A percentile compares a stretch with the other conserved stretches of the same genome.
Conservation (phyloP, 2,888 invertebrate genomes). For the Plebejus argus region DNA sequence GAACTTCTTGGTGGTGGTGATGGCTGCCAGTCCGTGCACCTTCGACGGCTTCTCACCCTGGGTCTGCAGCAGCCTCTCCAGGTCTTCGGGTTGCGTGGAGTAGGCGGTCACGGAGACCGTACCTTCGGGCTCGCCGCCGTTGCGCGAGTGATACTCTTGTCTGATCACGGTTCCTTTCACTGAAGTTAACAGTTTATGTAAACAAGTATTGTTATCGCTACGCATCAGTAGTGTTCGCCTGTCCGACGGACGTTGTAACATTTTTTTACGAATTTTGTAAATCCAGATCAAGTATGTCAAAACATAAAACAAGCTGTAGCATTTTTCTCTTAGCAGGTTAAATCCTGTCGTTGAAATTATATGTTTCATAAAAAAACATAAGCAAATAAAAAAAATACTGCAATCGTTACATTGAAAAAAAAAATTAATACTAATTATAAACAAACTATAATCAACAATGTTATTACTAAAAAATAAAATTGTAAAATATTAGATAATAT, state of each 20-base stretch:
- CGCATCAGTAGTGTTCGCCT: constrained; percentile 31
- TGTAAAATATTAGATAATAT: too few relatives aligned
- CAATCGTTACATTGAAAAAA: too few relatives aligned
- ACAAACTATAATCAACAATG: too few relatives aligned
- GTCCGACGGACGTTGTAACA: not conserved
- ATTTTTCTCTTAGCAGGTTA: not conserved
- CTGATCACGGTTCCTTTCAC: constrained; percentile 87
- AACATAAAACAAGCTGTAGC: not conserved
- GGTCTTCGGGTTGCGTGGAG: constrained; percentile 83
- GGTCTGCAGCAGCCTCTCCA: constrained; percentile 64
- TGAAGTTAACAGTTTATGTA: constrained; percentile 52
- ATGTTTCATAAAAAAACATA: too few relatives aligned
- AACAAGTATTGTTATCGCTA: constrained; percentile 42
- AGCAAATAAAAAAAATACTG: too few relatives aligned
- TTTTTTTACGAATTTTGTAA: constrained; percentile 15
- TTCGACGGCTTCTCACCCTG: constrained; percentile 66
- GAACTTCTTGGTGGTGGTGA: constrained; percentile 73
- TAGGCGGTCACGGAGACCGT: constrained; percentile 86
- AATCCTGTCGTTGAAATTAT: not conserved
- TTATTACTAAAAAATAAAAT: too few relatives aligned
- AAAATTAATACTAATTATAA: too few relatives aligned
- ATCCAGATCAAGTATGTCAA: not conserved
- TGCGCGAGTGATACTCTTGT: constrained; percentile 85
- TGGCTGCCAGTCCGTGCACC: constrained; percentile 72
- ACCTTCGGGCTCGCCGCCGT: constrained; percentile 85